Evolutionary conservation across 2,113 vertebrate species (phyloP), one percentile per base, ranked within the genome.

Genomic region (Gorsachius goisagi): DNA sequence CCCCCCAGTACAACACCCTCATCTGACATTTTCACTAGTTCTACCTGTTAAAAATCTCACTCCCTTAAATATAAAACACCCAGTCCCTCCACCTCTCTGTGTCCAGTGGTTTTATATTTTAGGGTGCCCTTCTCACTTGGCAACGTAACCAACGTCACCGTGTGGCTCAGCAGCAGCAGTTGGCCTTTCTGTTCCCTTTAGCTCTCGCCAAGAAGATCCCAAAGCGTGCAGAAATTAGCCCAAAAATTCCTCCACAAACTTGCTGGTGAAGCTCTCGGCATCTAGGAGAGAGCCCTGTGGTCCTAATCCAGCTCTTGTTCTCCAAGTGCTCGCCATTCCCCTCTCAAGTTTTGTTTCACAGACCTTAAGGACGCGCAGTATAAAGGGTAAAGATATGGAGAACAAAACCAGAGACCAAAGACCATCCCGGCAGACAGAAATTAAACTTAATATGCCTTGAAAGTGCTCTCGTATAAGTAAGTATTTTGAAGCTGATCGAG

Each of bases 401-500:
- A 78, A 44, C 1, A 3, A 58, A 76, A 64, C 11, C 37, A 68
- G 71, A 82, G 56, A 63, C 58, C 49, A 68, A 49, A 68, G 60
- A 30, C 22, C 41, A 66, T 30, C 35, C 30, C 3, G 1, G 23
- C 77, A 83, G 72, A 52, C 33, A 69, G 72, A 93, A 93, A 79
- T 64, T 59, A 30, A 78, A 41, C 39, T 58, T 53, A 58, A 90
- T 47, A 49, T 9, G 17, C n/a, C 22, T 74, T 47, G 15, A 73
- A 71, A 87, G n/a, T 9, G 27, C 55, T 87, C 66, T 47, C 21
- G 1, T 58, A 27, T 27, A 66, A 69, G 18, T 17, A 50, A 86
- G 77, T 28, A 78, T 79, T 93, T 79, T 78, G 62, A 75, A 84
- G 84, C 52, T 74, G 73, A 84, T 58, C 50, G 69, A 84, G 50